phyloP scores from a whole-genome alignment of 2,888 invertebrate species.

The Polia nebulosa region DNA sequence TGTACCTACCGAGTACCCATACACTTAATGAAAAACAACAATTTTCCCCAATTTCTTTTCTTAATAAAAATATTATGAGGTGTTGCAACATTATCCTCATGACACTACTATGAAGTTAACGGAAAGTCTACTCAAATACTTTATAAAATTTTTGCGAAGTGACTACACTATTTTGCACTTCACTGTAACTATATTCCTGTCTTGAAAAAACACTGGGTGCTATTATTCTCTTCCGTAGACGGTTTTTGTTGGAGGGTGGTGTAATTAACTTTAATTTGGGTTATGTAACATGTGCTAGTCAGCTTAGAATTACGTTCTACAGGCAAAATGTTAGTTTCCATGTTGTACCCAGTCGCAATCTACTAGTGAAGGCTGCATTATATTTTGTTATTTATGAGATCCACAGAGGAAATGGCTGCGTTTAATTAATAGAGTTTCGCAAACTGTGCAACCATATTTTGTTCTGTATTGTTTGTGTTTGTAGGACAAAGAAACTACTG shows the following conservation, averaged over 20 bases:
- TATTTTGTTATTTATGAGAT: conserved; percentile 60
- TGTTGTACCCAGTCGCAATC: conserved; percentile 41
- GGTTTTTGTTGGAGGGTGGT: conserved; percentile 44
- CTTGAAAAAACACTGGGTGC: conserved; percentile 38
- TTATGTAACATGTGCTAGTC: conserved; percentile 45
- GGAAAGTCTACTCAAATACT: not conserved
- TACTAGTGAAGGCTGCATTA: conserved; percentile 56
- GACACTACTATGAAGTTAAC: not conserved
- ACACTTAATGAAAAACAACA: not conserved
- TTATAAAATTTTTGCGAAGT: not conserved
- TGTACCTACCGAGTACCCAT: not conserved
- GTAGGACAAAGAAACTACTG: conserved; percentile 29
- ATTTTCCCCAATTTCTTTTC: not conserved
- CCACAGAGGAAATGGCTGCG: conserved; percentile 41
- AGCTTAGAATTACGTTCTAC: conserved; percentile 51
- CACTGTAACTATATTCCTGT: conserved; percentile 28
- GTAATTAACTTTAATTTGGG: conserved; percentile 58
- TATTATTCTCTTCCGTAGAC: conserved; percentile 32
- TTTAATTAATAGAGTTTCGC: conserved; percentile 53
- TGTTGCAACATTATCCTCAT: too few species aligned
- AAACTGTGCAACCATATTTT: conserved; percentile 40
- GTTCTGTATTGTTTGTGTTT: conserved; percentile 22
- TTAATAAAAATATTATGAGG: not conserved
- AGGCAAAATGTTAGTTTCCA: conserved; percentile 45
- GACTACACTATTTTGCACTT: conserved; percentile 7